A percentile compares a stretch with the other conserved stretches of the same genome.
These are phyloP conservation scores for Nephila pilipes DNA, from an alignment of 1,140 invertebrate genomes.

Conservation along the genomic window DNA sequence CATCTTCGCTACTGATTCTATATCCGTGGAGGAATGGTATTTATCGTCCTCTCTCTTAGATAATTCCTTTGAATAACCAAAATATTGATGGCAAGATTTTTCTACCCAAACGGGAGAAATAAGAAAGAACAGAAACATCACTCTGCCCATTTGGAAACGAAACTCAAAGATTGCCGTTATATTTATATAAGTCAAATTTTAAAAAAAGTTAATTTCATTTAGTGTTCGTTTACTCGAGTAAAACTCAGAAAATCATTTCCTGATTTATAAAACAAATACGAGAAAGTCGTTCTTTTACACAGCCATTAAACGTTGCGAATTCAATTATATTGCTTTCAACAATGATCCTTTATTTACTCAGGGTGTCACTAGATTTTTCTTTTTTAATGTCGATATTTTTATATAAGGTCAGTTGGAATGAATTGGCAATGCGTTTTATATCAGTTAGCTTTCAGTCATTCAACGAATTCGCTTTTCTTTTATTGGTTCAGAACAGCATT, in stretches of 20 bases:
- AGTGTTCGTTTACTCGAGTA: slow-evolving; percentile 37
- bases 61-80: slow-evolving; percentile 40
- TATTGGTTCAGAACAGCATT: no score
- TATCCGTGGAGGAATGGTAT: background rate
- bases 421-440: no score
- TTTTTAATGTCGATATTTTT: background rate
- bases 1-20: no score
- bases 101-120: background rate
- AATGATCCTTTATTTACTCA: slow-evolving; percentile 45
- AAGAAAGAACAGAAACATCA: background rate
- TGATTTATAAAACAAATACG: slow-evolving; percentile 67
- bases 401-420: no score
- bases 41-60: background rate
- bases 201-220: slow-evolving; percentile 67
- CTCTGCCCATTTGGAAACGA: background rate
- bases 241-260: background rate
- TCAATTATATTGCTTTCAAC: slow-evolving; percentile 58
- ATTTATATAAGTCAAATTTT: slow-evolving; percentile 62
- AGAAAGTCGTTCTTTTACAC: slow-evolving; percentile 13
- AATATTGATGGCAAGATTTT: background rate
- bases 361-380: background rate
- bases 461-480: no score
- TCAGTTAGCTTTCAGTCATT: no score
- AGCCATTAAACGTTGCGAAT: slow-evolving; percentile 44
- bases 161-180: slow-evolving; percentile 16